A percentile compares a stretch with the other conserved stretches of the same genome.
Evolutionary conservation across 1,140 invertebrate genomes (phyloP).

Genomic region (Drosophila tani): DNA sequence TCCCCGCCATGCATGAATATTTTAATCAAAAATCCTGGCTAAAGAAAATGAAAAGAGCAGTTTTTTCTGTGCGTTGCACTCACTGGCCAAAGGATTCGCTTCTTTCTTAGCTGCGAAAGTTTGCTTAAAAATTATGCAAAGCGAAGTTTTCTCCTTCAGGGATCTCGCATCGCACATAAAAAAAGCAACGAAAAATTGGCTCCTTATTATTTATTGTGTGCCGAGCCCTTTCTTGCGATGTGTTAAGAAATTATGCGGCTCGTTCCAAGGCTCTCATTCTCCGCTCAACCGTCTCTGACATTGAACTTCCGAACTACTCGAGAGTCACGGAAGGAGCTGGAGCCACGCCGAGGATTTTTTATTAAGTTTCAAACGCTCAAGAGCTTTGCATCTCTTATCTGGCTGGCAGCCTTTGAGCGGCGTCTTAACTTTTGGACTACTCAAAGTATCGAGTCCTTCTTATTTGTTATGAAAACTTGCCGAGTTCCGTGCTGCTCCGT

Average conservation of each 20-base stretch:
- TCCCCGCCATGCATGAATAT: slow-evolving; percentile 54
- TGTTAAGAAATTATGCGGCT: slow-evolving; percentile 59
- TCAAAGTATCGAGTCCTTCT: slow-evolving; percentile 70
- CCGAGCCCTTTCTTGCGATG: slow-evolving; percentile 47
- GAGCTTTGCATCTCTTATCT: slow-evolving; percentile 73
- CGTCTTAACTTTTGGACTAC: slow-evolving; percentile 71
- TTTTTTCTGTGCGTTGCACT: slow-evolving; percentile 16
- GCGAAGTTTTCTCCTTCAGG: slow-evolving; percentile 32
- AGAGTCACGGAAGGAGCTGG: slow-evolving; percentile 2
- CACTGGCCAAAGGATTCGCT: slow-evolving; percentile 33
- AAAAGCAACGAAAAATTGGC: slow-evolving; percentile 4
- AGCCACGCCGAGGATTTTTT: slow-evolving; percentile 36
- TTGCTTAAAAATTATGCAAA: slow-evolving; percentile 45
- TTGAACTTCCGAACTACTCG: slow-evolving; percentile 54
- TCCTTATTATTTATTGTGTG: slow-evolving; percentile 52
- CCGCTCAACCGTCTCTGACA: slow-evolving; percentile 37
- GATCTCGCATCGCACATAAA: neutral
- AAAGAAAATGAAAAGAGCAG: slow-evolving; percentile 38
- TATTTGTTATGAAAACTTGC: slow-evolving; percentile 77
- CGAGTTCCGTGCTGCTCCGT: neutral
- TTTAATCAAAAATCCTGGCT: slow-evolving; percentile 62
- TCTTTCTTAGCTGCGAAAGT: slow-evolving; percentile 30
- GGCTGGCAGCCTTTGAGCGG: slow-evolving; percentile 58
- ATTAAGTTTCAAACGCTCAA: slow-evolving; percentile 58
- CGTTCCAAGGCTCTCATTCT: slow-evolving; percentile 5